Conservation (phyloP, 2,113 vertebrate genomes). For the Dissostichus mawsoni region DNA sequence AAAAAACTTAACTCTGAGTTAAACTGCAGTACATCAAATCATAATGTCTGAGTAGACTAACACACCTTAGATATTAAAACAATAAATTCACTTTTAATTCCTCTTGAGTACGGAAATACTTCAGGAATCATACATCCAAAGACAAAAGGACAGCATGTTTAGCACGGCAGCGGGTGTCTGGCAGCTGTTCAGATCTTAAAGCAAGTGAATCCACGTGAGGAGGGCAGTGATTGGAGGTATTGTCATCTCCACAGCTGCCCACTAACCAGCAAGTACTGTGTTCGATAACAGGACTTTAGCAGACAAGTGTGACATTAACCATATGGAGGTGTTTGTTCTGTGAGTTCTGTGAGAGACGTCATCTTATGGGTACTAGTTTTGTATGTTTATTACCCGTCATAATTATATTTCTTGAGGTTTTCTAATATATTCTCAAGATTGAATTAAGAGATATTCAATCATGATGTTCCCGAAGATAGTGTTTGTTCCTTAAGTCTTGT, state of each 20-base stretch:
- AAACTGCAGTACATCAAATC: too few relatives aligned
- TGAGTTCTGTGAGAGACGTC: background rate
- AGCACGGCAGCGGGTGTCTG: background rate
- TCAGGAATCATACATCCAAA: background rate
- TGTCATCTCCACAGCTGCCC: slow-evolving; percentile 45
- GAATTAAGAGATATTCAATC: background rate
- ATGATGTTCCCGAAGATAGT: background rate
- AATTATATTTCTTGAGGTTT: too few relatives aligned
- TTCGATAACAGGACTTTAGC: slow-evolving; percentile 1
- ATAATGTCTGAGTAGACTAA: background rate
- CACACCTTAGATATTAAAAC: background rate
- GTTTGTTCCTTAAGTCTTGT: background rate
- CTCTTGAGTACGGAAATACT: background rate
- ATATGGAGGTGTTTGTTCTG: background rate
- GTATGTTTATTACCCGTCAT: background rate
- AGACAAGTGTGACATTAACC: slow-evolving; percentile 27
- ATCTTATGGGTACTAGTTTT: background rate
- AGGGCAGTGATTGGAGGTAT: slow-evolving; percentile 22
- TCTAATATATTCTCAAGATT: too few relatives aligned
- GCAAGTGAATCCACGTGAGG: background rate
- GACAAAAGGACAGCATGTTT: slow-evolving; percentile 1
- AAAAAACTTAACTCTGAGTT: background rate
- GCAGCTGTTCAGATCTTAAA: slow-evolving; percentile 40
- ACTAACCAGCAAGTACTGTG: slow-evolving; percentile 19
- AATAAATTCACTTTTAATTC: background rate